Base-by-base conservation (phyloP, 2,797 vertebrate species). In the Urophycis tenuis region DNA sequence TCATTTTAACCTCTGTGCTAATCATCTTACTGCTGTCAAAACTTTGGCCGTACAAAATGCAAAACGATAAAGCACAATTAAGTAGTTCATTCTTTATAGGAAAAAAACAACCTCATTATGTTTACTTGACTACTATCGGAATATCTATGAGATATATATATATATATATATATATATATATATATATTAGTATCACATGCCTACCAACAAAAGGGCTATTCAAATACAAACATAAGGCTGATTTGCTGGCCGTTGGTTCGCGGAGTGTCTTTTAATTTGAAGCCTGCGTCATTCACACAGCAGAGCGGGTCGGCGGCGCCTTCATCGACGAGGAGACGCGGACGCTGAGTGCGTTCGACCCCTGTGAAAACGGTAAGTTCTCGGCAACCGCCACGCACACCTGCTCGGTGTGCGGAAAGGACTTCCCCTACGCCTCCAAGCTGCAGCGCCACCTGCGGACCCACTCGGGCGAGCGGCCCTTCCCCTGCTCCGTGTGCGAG, bases 381-480 rank as follows among this genome's bases (percentile, higher is more conserved):
- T 73, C 2, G n/a, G 3, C 39, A 2, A 2, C 77, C 2, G 77
- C 83, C 6, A 79, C 87, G 2, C 89, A 91, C 78, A 88, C 74
- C 83, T 92, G 92, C 84, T 88, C 90, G 0, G 92, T 92, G 31
- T 92, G 91, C 9, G 90, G 90, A 0, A 92, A 91, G 85, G 90
- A 90, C 82, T 92, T 92, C 78, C 91, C 88, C 0, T 92, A 91
- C 2, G 90, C 90, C 69, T 92, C 91, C 11, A 92, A 92, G 71
- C 89, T 92, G 5, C 91, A 92, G 80, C 88, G 91, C 29, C 91
- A 92, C 83, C 82, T 92, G 32, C 89, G 92, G 3, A 91, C 91
- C 3, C 92, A 92, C 83, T 92, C 92, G 0, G 92, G 92, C 36
- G 92, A 92, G 85, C 85, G 89, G 71, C 92, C 92, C 14, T 92